Evolutionary conservation across 2,797 vertebrate genomes (phyloP).

Genomic region (Leptoclinus maculatus): DNA sequence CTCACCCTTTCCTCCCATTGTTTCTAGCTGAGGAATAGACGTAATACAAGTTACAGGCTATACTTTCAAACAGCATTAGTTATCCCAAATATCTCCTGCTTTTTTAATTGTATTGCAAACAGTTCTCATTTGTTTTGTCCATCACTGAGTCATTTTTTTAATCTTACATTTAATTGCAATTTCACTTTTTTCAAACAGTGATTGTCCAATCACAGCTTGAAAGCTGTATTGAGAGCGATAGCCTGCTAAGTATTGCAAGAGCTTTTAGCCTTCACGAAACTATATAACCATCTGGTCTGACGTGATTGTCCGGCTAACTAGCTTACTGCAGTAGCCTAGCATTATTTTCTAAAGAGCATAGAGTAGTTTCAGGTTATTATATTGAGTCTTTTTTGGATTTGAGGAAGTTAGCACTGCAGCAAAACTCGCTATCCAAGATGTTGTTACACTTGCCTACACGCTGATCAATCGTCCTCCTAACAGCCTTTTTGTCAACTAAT

Average conservation of each 20-base stretch:
- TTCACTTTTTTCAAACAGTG: background rate
- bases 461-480: background rate
- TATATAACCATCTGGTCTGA: background rate
- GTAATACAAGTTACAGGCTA: slow-evolving; percentile 12
- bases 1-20: slow-evolving; percentile 37
- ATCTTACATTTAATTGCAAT: background rate
- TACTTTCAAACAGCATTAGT: background rate
- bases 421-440: background rate
- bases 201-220: background rate
- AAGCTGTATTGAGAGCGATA: background rate
- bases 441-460: background rate
- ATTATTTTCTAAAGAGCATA: background rate
- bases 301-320: background rate
- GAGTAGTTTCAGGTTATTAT: background rate
- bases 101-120: background rate
- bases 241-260: background rate
- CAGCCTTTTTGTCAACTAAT: background rate
- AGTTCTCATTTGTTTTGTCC: too few relatives aligned
- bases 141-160: background rate
- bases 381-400: background rate
- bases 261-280: background rate
- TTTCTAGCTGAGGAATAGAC: slow-evolving; percentile 15
- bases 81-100: background rate
- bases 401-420: background rate
- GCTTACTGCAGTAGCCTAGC: background rate